Conservation (phyloP, 2,888 invertebrate genomes). For the Drosophila peninsularis region DNA sequence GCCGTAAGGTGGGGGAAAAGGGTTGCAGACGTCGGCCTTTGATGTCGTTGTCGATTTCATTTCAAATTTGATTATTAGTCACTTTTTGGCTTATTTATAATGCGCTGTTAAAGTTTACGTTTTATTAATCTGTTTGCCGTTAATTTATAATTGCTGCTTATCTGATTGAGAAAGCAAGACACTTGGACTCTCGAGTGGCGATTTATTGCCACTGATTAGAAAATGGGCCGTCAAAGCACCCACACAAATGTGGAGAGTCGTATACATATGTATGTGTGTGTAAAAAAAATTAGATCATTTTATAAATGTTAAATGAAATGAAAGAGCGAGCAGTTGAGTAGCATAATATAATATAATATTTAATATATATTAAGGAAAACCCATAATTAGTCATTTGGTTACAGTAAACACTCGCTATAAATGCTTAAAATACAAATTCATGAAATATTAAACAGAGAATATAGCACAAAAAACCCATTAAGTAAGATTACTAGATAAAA, state of each 20-base stretch:
- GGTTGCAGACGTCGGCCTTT: constrained; percentile 46
- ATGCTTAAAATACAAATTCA: not conserved
- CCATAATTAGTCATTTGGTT: too few relatives aligned
- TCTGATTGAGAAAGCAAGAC: constrained; percentile 74
- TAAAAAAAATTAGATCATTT: constrained; percentile 12
- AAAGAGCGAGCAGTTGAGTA: too few relatives aligned
- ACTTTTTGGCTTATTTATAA: constrained; percentile 77
- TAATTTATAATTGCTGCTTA: constrained; percentile 78
- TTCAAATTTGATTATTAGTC: constrained; percentile 77
- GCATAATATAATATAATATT: too few relatives aligned
- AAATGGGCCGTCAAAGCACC: constrained; percentile 28
- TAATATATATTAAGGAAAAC: too few relatives aligned
- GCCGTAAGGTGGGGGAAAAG: constrained; percentile 1
- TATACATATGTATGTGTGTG: not conserved
- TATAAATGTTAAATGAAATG: not conserved
- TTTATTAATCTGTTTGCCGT: constrained; percentile 76
- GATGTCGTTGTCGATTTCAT: constrained; percentile 64
- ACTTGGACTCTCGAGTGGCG: constrained; percentile 74
- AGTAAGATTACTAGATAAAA: not conserved
- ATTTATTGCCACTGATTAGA: constrained; percentile 72
- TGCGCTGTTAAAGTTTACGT: constrained; percentile 72
- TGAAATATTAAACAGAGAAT: too few relatives aligned
- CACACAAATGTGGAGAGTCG: constrained; percentile 1
- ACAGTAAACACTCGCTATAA: not conserved
- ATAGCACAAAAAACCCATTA: not conserved